Percentiles rank a stretch among this genome's conserved stretches.
These are phyloP conservation scores for Recurvirostra avosetta DNA, from an alignment of 2,113 vertebrate species.

Conservation along the genomic window DNA sequence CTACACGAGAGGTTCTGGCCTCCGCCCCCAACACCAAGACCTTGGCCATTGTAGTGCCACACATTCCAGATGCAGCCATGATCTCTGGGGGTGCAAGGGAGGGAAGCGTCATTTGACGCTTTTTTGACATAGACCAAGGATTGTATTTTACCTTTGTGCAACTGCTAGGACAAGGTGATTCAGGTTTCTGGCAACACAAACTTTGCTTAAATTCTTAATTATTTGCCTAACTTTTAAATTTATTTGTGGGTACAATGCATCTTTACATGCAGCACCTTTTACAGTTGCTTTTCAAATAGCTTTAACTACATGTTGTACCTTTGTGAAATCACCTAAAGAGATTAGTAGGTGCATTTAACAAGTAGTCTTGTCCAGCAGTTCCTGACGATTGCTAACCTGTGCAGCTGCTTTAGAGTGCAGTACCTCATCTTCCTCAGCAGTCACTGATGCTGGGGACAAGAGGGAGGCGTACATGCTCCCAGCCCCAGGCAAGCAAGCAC, in stretches of 20 bases:
- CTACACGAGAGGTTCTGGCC: not conserved
- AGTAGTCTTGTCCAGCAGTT: not conserved
- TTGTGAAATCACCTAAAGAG: not conserved
- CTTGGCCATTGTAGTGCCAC: rapidly evolving
- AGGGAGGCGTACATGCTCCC: rapidly evolving
- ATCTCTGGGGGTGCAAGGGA: no score
- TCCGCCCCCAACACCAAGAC: rapidly evolving
- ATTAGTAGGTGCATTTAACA: not conserved
- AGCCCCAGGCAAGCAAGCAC: not conserved
- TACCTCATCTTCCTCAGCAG: not conserved
- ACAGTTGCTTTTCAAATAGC: not conserved
- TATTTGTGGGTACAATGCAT: not conserved
- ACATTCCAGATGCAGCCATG: rapidly evolving
- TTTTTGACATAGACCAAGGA: not conserved
- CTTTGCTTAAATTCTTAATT: not conserved
- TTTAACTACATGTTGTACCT: rapidly evolving
- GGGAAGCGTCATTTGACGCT: no score
- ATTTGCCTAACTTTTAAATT: not conserved
- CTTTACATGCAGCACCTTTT: not conserved
- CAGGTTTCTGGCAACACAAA: not conserved
- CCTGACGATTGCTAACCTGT: not conserved
- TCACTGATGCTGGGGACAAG: no score
- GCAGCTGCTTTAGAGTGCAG: not conserved
- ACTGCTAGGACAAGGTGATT: no score
- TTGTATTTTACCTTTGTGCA: not conserved